A percentile compares a stretch with the other conserved stretches of the same genome.
These are phyloP conservation scores for Chirona hameri DNA, from an alignment of 2,888 invertebrate genomes.

Conservation along the genomic window DNA sequence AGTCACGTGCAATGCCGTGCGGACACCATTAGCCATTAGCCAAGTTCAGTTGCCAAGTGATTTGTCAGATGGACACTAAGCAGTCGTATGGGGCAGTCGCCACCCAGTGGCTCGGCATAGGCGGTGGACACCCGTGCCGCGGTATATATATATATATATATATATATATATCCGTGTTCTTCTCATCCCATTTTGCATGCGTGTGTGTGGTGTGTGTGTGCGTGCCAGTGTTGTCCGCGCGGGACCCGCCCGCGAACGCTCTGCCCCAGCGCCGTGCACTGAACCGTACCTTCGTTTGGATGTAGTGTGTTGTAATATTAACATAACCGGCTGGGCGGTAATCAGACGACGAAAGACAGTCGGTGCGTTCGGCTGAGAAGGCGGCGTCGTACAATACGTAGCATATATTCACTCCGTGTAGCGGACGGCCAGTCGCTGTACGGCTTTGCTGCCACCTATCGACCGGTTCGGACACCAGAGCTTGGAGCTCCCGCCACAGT, in stretches of 20 bases:
- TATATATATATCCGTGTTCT: background rate
- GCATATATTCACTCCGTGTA: background rate
- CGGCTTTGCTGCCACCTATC: background rate
- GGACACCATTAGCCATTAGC: background rate
- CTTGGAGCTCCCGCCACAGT: background rate
- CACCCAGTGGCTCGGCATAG: background rate
- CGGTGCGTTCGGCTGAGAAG: background rate
- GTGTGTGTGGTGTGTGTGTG: background rate
- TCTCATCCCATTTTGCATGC: background rate
- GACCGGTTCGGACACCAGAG: background rate
- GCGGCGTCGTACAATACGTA: background rate
- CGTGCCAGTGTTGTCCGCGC: background rate
- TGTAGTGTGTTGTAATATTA: slow-evolving; percentile 1
- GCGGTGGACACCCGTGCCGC: background rate
- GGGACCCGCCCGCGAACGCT: too few species aligned
- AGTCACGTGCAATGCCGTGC: background rate
- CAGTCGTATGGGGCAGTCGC: background rate
- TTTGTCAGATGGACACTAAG: background rate
- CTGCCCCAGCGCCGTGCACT: background rate
- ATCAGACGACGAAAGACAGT: slow-evolving; percentile 3
- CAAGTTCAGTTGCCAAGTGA: slow-evolving; percentile 13
- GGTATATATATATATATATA: background rate
- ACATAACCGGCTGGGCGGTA: background rate
- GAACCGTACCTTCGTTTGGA: background rate
- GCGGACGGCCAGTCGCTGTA: background rate